These are phyloP conservation scores for Lontra canadensis DNA, from an alignment of 2,113 vertebrate species.

Conservation along the genomic window DNA sequence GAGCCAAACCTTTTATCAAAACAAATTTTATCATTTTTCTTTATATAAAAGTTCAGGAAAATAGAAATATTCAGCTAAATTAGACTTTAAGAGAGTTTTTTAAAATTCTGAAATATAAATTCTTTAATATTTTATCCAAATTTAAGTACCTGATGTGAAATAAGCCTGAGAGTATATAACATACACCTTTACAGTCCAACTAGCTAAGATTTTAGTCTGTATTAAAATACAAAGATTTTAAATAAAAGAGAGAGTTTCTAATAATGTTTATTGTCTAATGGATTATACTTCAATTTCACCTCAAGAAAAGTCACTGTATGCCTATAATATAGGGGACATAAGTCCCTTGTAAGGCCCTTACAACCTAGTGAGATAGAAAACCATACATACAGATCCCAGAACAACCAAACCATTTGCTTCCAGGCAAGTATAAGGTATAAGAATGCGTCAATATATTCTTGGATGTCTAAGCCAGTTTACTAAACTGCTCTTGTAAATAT, in stretches of 20 bases:
- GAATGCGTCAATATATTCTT: neutral
- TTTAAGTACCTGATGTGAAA: neutral
- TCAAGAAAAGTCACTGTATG: neutral
- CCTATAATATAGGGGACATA: neutral
- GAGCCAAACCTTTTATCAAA: neutral
- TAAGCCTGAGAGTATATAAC: neutral
- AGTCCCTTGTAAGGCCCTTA: neutral
- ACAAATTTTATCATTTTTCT: neutral
- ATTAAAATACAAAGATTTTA: conserved; percentile 5
- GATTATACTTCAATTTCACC: conserved; percentile 17
- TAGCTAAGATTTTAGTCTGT: neutral
- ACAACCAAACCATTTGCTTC: neutral
- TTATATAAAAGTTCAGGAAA: neutral
- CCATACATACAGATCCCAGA: neutral
- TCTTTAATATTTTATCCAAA: conserved; percentile 35
- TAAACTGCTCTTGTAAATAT: neutral
- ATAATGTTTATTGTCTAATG: neutral
- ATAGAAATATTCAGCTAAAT: conserved; percentile 18
- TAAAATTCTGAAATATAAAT: conserved; percentile 42
- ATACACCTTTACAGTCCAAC: neutral
- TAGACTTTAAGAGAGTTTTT: neutral
- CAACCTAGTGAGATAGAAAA: neutral
- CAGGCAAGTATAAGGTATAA: neutral
- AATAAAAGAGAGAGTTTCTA: neutral
- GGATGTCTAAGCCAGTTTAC: neutral